A percentile compares a stretch with the other conserved stretches of the same genome.
Evolutionary conservation across 2,113 vertebrate species (phyloP).

Genomic region (Helogale parvula): DNA sequence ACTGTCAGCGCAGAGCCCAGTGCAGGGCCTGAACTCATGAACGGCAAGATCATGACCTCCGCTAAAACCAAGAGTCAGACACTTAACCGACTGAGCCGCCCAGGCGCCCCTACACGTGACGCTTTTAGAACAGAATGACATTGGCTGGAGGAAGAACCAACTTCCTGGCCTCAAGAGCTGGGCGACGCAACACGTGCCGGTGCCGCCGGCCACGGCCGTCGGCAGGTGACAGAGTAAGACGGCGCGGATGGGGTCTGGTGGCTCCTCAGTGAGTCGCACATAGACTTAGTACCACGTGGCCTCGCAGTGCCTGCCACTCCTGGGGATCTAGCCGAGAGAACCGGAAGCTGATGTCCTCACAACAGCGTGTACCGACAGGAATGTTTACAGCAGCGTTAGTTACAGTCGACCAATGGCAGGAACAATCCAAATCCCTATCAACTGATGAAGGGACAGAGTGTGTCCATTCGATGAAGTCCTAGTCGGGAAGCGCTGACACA

Average conservation of each 20-base stretch:
- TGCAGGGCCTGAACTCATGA: too few relatives aligned
- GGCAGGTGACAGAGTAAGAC: neutral
- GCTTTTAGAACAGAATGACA: neutral
- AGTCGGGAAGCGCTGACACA: neutral
- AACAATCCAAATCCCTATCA: neutral
- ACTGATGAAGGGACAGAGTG: neutral
- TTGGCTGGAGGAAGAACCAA: neutral
- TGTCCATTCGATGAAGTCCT: neutral
- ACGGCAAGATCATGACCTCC: too few relatives aligned
- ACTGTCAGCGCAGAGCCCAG: too few relatives aligned
- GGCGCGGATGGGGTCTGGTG: fast-evolving
- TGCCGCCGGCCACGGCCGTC: fast-evolving
- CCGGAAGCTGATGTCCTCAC: neutral
- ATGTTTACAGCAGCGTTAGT: neutral
- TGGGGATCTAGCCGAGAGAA: neutral
- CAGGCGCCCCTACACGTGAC: neutral
- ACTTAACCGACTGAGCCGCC: too few relatives aligned
- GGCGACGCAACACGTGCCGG: neutral
- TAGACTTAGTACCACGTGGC: neutral
- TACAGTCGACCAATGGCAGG: neutral
- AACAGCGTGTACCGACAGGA: neutral
- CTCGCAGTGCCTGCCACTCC: neutral
- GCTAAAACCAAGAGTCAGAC: too few relatives aligned
- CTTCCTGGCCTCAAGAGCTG: neutral
- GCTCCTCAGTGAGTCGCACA: neutral